Evolutionary conservation across 1,140 invertebrate species (phyloP), one percentile per base, ranked within the genome.

Genomic region (Sesamia nonagrioides): DNA sequence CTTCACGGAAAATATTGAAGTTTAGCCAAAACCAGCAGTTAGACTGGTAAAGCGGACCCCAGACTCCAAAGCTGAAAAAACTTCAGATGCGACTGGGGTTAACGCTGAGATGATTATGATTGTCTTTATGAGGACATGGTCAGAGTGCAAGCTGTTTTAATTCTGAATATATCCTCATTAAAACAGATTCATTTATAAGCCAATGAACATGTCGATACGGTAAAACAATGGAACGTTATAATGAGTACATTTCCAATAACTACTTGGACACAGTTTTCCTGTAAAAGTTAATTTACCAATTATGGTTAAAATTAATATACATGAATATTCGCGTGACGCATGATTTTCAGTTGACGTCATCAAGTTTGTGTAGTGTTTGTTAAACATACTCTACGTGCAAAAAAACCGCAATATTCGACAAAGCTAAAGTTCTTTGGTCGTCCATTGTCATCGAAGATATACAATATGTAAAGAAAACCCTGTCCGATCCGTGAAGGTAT

Each of bases 391-490:
- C 7, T 5, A 42, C 42, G 33, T 40, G 35, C 9, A 42, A 66
- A 54, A 54, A 72, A 54, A 72, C 1, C 6, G 4, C 6, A 33
- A 37, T 27, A 27, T 9, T 11, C 48, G 27, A 56, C 4, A 27
- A 54, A 71, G 11, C 37, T 9, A 15, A 15, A 7, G 48, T 27
- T 69, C 48, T 17, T 33, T 71, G 33, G 66, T 1, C 2, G 37
- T 13, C 35, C 37, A 42, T 74, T 74, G 37, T 74, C 66, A 33
- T 50, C 21, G 69, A 54, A 56, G 50, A 60, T 33, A 48, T 45
- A 58, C 3, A 27, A n/a, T n/a, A n/a, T n/a, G n/a, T n/a, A n/a
- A n/a, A n/a, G n/a, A n/a, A n/a, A n/a, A n/a, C n/a, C n/a, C n/a
- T n/a, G n/a, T n/a, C n/a, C n/a, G n/a, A n/a, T n/a, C n/a, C n/a